Conservation (phyloP, 2,113 vertebrate species). For the Lutjanus erythropterus region DNA sequence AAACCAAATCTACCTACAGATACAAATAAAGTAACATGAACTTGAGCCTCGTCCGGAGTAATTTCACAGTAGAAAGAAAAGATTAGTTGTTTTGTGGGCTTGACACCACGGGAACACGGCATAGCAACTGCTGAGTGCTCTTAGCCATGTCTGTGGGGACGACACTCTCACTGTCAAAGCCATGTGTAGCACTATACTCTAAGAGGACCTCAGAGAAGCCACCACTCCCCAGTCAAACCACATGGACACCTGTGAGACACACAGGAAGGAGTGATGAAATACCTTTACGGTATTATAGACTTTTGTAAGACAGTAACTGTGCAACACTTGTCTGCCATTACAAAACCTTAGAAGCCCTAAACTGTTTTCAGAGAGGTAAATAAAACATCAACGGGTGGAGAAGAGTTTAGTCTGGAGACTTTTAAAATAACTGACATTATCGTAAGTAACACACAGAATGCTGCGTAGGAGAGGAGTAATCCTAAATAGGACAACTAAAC, state of each 20-base stretch:
- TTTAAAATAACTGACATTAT: constrained; percentile 21
- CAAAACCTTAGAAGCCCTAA: neutral
- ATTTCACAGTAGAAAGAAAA: constrained; percentile 3
- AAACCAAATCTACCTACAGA: too few relatives aligned
- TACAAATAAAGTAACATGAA: too few relatives aligned
- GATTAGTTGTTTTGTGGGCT: constrained; percentile 7
- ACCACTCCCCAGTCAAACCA: constrained; percentile 10
- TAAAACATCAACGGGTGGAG: constrained; percentile 6
- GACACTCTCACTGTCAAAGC: constrained; percentile 63
- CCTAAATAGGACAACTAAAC: neutral
- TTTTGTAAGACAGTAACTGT: neutral
- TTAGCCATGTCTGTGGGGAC: constrained; percentile 40
- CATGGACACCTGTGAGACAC: constrained; percentile 15
- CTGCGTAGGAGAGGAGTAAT: neutral
- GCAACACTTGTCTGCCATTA: neutral
- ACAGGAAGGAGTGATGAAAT: constrained; percentile 19
- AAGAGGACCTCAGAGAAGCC: constrained; percentile 48
- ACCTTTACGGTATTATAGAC: constrained; percentile 1
- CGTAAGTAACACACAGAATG: constrained; percentile 10
- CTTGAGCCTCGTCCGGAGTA: too few relatives aligned
- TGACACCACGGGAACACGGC: constrained; percentile 33
- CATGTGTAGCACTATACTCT: constrained; percentile 54
- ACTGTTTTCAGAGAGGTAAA: neutral
- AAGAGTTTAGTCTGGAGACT: constrained; percentile 5
- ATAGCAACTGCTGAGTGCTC: constrained; percentile 53